Evolutionary conservation across 1,140 invertebrate species (phyloP).

Genomic region (Kradibia gibbosae): DNA sequence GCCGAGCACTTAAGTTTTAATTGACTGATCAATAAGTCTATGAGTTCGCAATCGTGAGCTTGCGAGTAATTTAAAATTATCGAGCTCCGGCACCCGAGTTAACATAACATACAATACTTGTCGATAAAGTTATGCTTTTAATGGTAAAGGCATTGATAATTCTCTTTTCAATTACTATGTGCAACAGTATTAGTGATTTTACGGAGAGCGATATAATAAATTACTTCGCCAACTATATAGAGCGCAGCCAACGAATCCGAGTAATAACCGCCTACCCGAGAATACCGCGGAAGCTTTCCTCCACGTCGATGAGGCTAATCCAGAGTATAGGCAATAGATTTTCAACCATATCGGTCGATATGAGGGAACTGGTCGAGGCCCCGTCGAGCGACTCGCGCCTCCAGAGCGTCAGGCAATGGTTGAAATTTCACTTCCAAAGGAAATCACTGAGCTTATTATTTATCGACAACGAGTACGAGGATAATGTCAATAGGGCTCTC

Average conservation of each 20-base stretch:
- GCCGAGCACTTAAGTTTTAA: constrained; percentile 1
- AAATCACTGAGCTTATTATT: constrained; percentile 31
- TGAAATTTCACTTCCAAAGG: neutral
- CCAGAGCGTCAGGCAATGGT: neutral
- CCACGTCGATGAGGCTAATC: neutral
- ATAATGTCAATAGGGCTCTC: neutral
- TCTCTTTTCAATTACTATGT: neutral
- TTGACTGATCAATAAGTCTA: neutral
- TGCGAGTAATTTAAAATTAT: neutral
- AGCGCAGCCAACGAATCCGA: neutral
- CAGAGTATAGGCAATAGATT: neutral
- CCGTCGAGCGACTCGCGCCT: neutral
- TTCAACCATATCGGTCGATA: constrained; percentile 7
- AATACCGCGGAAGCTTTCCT: neutral
- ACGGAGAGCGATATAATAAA: neutral
- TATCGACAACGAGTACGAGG: constrained; percentile 13
- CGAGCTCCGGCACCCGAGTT: neutral
- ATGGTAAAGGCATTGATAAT: neutral
- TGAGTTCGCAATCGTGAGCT: neutral
- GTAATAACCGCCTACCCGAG: neutral
- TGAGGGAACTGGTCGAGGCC: neutral
- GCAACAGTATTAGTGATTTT: neutral
- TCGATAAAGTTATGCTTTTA: neutral
- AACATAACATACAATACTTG: neutral
- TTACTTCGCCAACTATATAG: neutral